These are phyloP conservation scores for Molorchus minor DNA, from an alignment of 2,888 invertebrate genomes.

Conservation along the genomic window DNA sequence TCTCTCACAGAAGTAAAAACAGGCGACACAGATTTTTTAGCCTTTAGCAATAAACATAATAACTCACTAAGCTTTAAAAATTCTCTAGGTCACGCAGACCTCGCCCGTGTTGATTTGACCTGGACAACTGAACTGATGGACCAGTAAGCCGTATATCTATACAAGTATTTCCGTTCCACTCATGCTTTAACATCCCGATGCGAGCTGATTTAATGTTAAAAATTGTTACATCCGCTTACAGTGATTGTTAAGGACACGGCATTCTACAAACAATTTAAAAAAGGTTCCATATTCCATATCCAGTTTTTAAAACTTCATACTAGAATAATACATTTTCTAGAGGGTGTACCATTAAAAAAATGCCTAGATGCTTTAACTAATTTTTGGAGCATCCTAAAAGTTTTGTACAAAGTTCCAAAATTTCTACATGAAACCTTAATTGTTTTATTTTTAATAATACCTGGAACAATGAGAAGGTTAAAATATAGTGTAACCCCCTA, in stretches of 20 bases:
- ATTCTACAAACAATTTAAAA: not conserved
- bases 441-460: too few relatives aligned
- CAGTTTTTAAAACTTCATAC: too few relatives aligned
- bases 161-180: constrained; percentile 35
- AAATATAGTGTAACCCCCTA: too few relatives aligned
- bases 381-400: too few relatives aligned
- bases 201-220: constrained; percentile 6
- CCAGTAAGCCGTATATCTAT: constrained; percentile 31
- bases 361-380: too few relatives aligned
- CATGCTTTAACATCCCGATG: constrained; percentile 5
- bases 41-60: constrained; percentile 11
- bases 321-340: not conserved
- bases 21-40: constrained; percentile 7
- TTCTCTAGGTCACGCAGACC: constrained; percentile 25
- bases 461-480: too few relatives aligned
- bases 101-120: constrained; percentile 25
- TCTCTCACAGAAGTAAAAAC: constrained; percentile 11
- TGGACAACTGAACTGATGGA: constrained; percentile 28
- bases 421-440: too few relatives aligned
- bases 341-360: not conserved
- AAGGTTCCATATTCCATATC: not conserved
- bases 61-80: constrained; percentile 24
- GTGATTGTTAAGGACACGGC: too few relatives aligned
- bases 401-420: too few relatives aligned
- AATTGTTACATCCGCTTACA: constrained; percentile 5